Conservation (phyloP, 2,888 invertebrate species). For the Hypolimnas misippus region DNA sequence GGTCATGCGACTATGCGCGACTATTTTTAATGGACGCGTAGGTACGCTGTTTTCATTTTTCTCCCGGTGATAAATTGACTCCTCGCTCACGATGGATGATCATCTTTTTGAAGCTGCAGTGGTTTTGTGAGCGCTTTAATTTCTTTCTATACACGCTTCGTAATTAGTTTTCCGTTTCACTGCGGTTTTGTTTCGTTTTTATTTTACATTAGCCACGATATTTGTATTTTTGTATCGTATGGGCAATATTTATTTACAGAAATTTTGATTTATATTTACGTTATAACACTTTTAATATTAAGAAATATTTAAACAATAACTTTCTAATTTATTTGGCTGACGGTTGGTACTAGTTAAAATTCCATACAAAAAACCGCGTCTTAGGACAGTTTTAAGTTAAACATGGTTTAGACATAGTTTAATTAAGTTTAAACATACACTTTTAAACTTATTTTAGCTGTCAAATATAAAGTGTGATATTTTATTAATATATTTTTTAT, state of each 20-base stretch:
- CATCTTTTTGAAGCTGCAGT: slow-evolving; percentile 62
- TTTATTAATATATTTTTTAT: too few relatives aligned
- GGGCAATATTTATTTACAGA: slow-evolving; percentile 9
- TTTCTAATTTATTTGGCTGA: too few relatives aligned
- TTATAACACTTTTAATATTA: neutral
- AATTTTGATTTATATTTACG: neutral
- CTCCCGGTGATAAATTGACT: slow-evolving; percentile 80
- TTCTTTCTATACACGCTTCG: slow-evolving; percentile 42
- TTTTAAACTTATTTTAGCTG: too few relatives aligned
- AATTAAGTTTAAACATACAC: too few relatives aligned
- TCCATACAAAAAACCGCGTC: too few relatives aligned
- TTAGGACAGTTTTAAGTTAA: too few relatives aligned
- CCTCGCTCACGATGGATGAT: slow-evolving; percentile 76
- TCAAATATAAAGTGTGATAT: too few relatives aligned
- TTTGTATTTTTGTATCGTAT: slow-evolving; percentile 32
- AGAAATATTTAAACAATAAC: slow-evolving; percentile 2
- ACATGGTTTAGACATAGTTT: too few relatives aligned
- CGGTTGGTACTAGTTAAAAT: too few relatives aligned
- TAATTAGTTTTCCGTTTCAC: slow-evolving; percentile 45
- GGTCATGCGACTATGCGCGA: slow-evolving; percentile 82
- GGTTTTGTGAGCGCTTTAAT: slow-evolving; percentile 44
- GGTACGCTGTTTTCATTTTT: slow-evolving; percentile 76
- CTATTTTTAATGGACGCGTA: slow-evolving; percentile 80
- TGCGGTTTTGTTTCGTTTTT: slow-evolving; percentile 33
- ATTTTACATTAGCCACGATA: slow-evolving; percentile 30